Base-by-base conservation (phyloP, 2,888 invertebrate species). In the Tiphia femorata region DNA sequence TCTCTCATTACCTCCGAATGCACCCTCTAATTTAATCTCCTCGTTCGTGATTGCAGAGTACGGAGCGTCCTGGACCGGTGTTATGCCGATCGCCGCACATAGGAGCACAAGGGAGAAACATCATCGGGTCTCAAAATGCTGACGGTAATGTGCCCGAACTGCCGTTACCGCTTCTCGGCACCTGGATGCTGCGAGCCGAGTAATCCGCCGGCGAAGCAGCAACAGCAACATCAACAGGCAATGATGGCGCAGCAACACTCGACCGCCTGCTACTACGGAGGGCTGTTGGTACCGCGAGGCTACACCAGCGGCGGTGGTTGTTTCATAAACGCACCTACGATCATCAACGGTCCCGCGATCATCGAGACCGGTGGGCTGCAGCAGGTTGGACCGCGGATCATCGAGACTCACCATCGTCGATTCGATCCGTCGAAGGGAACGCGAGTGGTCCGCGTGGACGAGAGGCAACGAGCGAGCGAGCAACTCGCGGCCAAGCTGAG, bases 101-200 rank as follows among this genome's bases (percentile, higher is more conserved):
- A 2, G 35, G 23, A 8, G 21, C 19, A 33, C 17, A 21, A 25
- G 23, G 40, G 33, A 50, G 14, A 17, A 27, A 49, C 44, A 47
- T 53, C 33, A 54, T 35, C 20, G 35, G 29, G 23, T 37, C 19
- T 27, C 58, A 74, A 55, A 58, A 81, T 81, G 81, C 67, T 82
- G 88, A 88, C 84, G 87, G 88, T 87, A 80, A 85, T 85, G 84
- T 91, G 91, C 81, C 91, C 91, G 61, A 89, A 90, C 84, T 91
- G 91, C 86, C 87, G 88, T 81, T 90, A 90, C 86, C 88, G 89
- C 65, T 88, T 88, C 79, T 81, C 82, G 80, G 84, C 78, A 17
- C 66, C 74, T 4, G 79, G 78, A 30, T 81, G 80, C 63, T 82
- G 79, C 53, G 72, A 65, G 61, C 69, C 72, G 42, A 61, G 19